Conservation (phyloP, 1,140 invertebrate species). For the Vanessa atalanta region DNA sequence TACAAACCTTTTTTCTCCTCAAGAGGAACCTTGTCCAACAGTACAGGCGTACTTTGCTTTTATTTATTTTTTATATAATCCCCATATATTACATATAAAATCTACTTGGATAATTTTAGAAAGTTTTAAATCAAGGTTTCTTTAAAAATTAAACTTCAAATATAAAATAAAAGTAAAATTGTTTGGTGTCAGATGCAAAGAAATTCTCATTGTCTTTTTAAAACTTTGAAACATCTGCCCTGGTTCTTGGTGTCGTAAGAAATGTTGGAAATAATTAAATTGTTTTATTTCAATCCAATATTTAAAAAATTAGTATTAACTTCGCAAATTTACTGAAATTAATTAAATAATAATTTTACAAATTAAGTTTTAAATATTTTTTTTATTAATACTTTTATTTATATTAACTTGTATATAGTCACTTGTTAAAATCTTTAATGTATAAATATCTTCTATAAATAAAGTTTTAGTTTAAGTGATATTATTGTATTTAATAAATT, state of each 20-base stretch:
- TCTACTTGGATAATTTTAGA: not conserved
- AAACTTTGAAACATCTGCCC: slow-evolving; percentile 51
- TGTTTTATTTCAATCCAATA: not conserved
- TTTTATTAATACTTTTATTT: no score
- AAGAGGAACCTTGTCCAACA: no score
- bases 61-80: no score
- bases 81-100: not conserved
- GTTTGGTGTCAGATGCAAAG: slow-evolving; percentile 69
- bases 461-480: no score
- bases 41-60: no score
- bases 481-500: no score
- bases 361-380: no score
- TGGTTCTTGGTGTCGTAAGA: slow-evolving; percentile 9
- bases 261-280: not conserved
- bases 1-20: no score
- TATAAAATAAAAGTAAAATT: slow-evolving; percentile 60
- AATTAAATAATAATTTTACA: no score
- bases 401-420: no score
- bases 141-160: slow-evolving; percentile 34
- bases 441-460: no score
- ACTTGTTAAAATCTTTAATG: no score
- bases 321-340: not conserved
- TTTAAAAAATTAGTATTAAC: not conserved
- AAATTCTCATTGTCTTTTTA: slow-evolving; percentile 55
- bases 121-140: not conserved